Conservation (phyloP, 2,888 invertebrate genomes). For the Liopterus haemorrhoidalis region DNA sequence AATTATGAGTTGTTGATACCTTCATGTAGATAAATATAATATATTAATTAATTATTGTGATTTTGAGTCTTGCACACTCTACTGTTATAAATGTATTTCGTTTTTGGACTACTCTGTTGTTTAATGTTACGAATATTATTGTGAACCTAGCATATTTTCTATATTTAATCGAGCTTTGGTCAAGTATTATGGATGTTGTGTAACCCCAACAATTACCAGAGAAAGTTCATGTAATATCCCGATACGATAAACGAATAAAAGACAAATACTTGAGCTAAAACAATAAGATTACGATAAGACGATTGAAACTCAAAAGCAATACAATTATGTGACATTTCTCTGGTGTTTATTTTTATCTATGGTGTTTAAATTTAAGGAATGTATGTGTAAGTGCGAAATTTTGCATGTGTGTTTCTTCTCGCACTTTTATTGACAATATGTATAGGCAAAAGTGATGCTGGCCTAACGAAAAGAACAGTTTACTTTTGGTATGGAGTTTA, state of each 20-base stretch:
- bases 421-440: slow-evolving; percentile 23
- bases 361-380: too few relatives aligned
- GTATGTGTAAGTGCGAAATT: slow-evolving; percentile 16
- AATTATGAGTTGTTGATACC: too few relatives aligned
- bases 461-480: too few relatives aligned
- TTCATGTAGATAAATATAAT: too few relatives aligned
- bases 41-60: too few relatives aligned
- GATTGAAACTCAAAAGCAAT: too few relatives aligned
- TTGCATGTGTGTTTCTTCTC: slow-evolving; percentile 9
- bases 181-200: slow-evolving; percentile 21
- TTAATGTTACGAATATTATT: too few relatives aligned
- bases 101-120: too few relatives aligned
- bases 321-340: slow-evolving; percentile 17
- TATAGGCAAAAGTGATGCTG: slow-evolving; percentile 18
- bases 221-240: slow-evolving; percentile 11
- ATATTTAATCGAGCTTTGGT: slow-evolving; percentile 22
- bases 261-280: not conserved
- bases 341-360: slow-evolving; percentile 22
- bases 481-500: too few relatives aligned
- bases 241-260: not conserved
- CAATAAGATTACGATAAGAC: too few relatives aligned
- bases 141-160: slow-evolving; percentile 22
- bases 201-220: slow-evolving; percentile 12
- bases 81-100: too few relatives aligned
- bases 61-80: too few relatives aligned